phyloP scores from a whole-genome alignment of 2,113 vertebrate genomes.

The Platysteira castanea region DNA sequence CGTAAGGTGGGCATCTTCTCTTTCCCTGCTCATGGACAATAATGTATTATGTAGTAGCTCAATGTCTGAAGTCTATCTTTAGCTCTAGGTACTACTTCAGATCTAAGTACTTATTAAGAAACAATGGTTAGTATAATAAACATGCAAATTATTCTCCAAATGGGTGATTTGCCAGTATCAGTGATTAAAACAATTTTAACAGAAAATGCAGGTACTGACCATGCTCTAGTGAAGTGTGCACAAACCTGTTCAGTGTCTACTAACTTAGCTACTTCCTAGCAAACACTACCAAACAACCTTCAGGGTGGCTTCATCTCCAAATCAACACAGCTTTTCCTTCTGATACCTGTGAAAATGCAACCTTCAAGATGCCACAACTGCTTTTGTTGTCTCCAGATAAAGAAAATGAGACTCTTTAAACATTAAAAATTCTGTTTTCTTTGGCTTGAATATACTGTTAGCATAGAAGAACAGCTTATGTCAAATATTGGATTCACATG shows the following conservation, averaged over 20 bases:
- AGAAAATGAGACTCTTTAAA: neutral
- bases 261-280: neutral
- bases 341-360: neutral
- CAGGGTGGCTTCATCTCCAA: neutral
- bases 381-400: neutral
- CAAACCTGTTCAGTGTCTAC: neutral
- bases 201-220: neutral
- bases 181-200: neutral
- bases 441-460: neutral
- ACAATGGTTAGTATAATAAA: neutral
- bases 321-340: neutral
- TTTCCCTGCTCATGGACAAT: neutral
- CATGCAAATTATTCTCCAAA: neutral
- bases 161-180: neutral
- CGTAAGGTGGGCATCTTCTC: neutral
- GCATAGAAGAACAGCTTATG: neutral
- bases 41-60: neutral
- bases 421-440: neutral
- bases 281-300: neutral
- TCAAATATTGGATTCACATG: neutral
- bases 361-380: neutral
- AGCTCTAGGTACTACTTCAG: neutral
- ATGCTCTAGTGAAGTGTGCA: neutral
- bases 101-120: neutral
- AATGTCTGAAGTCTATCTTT: neutral